These are phyloP conservation scores for Enteromius treurensis DNA, from an alignment of 2,797 vertebrate species.

Conservation along the genomic window DNA sequence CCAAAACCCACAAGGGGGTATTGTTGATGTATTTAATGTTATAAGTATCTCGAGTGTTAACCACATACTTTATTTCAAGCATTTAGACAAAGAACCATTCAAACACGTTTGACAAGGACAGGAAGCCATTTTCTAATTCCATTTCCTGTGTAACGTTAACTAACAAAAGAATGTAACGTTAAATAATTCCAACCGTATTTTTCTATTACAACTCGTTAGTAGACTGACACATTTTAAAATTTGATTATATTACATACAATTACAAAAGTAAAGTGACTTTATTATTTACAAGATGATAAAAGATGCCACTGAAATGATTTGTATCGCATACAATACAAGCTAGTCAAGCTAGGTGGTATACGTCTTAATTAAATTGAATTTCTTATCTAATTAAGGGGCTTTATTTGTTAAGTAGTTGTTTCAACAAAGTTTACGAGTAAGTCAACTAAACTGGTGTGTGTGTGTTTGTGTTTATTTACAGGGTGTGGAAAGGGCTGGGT, in stretches of 20 bases:
- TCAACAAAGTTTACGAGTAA: background rate
- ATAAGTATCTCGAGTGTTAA: background rate
- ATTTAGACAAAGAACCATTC: background rate
- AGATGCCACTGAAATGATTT: background rate
- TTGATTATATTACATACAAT: background rate
- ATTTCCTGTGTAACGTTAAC: background rate
- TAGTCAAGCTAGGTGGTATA: background rate
- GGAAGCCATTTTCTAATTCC: background rate
- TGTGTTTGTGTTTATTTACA: slow-evolving; percentile 50
- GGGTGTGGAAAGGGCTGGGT: slow-evolving; percentile 73
- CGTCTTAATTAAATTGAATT: background rate
- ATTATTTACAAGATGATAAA: background rate
- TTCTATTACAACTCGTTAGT: background rate
- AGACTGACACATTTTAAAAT: background rate
- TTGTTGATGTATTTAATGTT: background rate
- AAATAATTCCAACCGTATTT: background rate
- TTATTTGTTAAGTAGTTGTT: slow-evolving; percentile 11
- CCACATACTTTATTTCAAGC: background rate
- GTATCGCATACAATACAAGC: background rate
- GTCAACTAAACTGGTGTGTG: no score
- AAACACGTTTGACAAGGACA: background rate
- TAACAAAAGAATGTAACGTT: background rate
- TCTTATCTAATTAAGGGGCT: background rate
- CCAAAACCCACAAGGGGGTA: background rate
- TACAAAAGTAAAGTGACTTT: background rate